Base-by-base conservation (phyloP, 2,888 invertebrate species). In the Xestobium rufovillosum region DNA sequence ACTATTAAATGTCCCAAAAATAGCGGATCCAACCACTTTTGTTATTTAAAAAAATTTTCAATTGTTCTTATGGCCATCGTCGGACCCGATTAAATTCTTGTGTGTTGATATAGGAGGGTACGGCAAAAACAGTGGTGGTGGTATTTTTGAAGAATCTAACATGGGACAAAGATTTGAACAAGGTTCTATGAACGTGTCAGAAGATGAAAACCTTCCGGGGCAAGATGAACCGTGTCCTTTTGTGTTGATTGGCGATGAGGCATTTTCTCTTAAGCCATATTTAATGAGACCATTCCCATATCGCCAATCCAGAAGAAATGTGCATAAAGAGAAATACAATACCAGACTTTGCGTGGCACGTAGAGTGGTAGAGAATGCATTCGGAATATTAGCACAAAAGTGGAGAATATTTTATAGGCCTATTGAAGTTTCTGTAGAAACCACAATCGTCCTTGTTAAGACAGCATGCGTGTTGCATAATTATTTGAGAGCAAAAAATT, bases 401-500 rank as follows among this genome's bases (percentile, higher is more conserved):
- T 36, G 36, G 30, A 3, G 30, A 29, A 11, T 36, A 15, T 36
- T 30, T n/a, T 23, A 36, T 12, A 17, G 36, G 11, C 36, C 36
- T 9, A 30, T 30, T 3, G 25, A 14, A 14, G 6, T n/a, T 2
- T 9, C 14, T 10, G 34, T 26, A 14, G 27, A 4, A 14, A 34
- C 16, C 8, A 27, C 16, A 8, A 16, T 27, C 15, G 3, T 4
- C 3, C 12, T 34, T 10, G 13, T 34, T 3, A 14, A 27, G 15
- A 16, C 27, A 10, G 26, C 16, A 6, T 28, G 16, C 17, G 28
- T 26, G 19, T 8, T 31, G 14, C 31, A 31, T 31, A 31, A 50
- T 32, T 43, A 35, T 45, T 39, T 49, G 33, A 26, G 36, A 28
- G 34, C 13, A 29, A 48, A 46, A 37, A 35, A 39, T 14, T 34